These are phyloP conservation scores for Lacerta agilis DNA, from an alignment of 2,797 vertebrate genomes.

Conservation along the genomic window DNA sequence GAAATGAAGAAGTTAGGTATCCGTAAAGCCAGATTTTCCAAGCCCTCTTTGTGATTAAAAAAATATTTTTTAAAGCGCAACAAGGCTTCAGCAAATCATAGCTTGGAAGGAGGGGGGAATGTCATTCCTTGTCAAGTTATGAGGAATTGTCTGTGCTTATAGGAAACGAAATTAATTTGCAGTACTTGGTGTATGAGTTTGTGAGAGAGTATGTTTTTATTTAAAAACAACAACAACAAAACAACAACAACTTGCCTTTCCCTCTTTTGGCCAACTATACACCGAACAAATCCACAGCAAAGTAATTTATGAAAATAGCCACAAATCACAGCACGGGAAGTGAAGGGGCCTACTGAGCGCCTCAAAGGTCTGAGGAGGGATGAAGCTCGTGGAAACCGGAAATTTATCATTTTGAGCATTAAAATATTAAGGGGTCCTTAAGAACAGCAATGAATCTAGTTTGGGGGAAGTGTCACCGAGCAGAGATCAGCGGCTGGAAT, in stretches of 20 bases:
- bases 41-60: constrained; percentile 40
- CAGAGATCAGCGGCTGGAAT: constrained; percentile 73
- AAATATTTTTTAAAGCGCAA: constrained; percentile 63
- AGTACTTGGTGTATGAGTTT: background rate
- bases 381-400: constrained; percentile 74
- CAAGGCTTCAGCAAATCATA: constrained; percentile 75
- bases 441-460: constrained; percentile 81
- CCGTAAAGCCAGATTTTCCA: constrained; percentile 66
- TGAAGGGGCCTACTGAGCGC: constrained; percentile 62
- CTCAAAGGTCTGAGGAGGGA: constrained; percentile 67
- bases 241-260: constrained; percentile 8
- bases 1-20: constrained; percentile 67
- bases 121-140: constrained; percentile 77
- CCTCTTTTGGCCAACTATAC: constrained; percentile 17
- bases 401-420: constrained; percentile 81
- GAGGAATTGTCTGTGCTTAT: constrained; percentile 75
- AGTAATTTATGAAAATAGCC: constrained; percentile 27
- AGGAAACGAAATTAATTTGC: constrained; percentile 73
- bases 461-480: constrained; percentile 68
- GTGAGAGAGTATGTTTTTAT: background rate
- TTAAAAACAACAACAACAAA: background rate
- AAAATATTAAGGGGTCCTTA: constrained; percentile 82
- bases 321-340: constrained; percentile 67
- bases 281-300: constrained; percentile 52
- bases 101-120: constrained; percentile 67